Conservation (phyloP, 2,888 invertebrate species). For the Stenurella melanura region DNA sequence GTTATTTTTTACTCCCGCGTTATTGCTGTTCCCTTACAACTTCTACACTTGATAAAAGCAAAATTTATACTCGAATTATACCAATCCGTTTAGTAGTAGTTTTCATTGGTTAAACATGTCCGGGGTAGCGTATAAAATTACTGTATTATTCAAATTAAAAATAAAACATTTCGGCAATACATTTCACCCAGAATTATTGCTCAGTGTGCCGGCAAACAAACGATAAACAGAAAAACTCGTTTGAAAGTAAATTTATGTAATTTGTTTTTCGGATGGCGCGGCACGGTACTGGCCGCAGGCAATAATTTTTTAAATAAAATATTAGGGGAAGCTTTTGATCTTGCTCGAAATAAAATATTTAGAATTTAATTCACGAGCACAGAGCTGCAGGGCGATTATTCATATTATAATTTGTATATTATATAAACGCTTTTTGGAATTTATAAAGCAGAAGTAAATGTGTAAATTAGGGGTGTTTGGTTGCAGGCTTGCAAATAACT, state of each 20-base stretch:
- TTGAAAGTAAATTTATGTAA: conserved; percentile 11
- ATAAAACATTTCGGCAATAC: not conserved
- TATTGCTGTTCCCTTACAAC: not conserved
- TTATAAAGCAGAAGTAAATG: not conserved
- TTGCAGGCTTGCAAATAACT: too few species aligned
- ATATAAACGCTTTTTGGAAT: conserved; percentile 1
- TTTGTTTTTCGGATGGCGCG: not conserved
- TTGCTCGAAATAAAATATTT: not conserved
- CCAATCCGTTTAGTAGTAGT: conserved; percentile 19
- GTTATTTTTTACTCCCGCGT: not conserved
- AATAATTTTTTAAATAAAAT: conserved; percentile 1
- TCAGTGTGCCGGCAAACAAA: not conserved
- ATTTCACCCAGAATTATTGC: conserved; percentile 3
- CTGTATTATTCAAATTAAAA: conserved; percentile 13
- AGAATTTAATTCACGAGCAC: not conserved
- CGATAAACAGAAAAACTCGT: conserved; percentile 16
- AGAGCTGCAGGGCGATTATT: not conserved
- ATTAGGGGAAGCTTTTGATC: not conserved
- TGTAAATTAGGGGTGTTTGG: not conserved
- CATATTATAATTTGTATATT: conserved; percentile 2
- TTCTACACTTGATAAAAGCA: conserved; percentile 10
- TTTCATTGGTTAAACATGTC: conserved; percentile 13
- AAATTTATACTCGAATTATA: conserved; percentile 19
- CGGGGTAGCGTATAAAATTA: conserved; percentile 15
- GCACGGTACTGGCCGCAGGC: not conserved